Percentiles rank a stretch among this genome's conserved stretches.
phyloP scores from a whole-genome alignment of 2,888 invertebrate species.

The Drosophila antonietae region DNA sequence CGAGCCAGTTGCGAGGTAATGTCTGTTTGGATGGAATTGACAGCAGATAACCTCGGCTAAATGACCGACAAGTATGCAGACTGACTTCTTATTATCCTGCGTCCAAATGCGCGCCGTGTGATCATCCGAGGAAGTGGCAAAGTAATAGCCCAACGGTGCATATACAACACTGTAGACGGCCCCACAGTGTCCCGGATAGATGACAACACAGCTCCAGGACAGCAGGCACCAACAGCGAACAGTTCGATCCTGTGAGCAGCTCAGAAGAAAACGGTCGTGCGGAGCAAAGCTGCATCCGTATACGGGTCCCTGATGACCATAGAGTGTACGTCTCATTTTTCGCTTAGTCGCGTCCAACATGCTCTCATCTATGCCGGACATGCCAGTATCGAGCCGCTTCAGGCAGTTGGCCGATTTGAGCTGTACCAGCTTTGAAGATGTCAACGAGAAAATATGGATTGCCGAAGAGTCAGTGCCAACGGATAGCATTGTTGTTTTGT shows the following conservation, averaged over 20 bases:
- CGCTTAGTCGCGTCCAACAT: constrained; percentile 44
- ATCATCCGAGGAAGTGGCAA: constrained; percentile 58
- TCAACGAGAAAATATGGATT: constrained; percentile 52
- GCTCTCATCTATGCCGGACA: constrained; percentile 46
- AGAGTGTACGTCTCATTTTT: constrained; percentile 29
- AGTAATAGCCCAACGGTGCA: constrained; percentile 61
- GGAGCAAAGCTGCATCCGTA: constrained; percentile 50
- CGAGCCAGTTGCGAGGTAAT: constrained; percentile 67
- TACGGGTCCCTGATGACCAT: constrained; percentile 56
- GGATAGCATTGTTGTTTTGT: constrained; percentile 41
- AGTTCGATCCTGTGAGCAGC: constrained; percentile 53
- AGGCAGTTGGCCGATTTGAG: constrained; percentile 43
- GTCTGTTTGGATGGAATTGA: constrained; percentile 62
- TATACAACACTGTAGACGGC: constrained; percentile 47
- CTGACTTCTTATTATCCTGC: constrained; percentile 43
- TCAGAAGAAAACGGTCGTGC: constrained; percentile 51
- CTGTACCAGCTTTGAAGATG: constrained; percentile 48
- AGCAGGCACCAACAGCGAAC: constrained; percentile 63
- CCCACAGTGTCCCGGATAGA: constrained; percentile 56
- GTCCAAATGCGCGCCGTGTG: constrained; percentile 62
- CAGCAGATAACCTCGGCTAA: constrained; percentile 50
- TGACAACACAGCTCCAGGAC: constrained; percentile 64
- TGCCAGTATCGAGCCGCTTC: constrained; percentile 30
- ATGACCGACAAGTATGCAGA: constrained; percentile 53
- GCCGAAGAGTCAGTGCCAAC: constrained; percentile 48